These are phyloP conservation scores for Tipula helvola DNA, from an alignment of 2,888 invertebrate species.

Conservation along the genomic window DNA sequence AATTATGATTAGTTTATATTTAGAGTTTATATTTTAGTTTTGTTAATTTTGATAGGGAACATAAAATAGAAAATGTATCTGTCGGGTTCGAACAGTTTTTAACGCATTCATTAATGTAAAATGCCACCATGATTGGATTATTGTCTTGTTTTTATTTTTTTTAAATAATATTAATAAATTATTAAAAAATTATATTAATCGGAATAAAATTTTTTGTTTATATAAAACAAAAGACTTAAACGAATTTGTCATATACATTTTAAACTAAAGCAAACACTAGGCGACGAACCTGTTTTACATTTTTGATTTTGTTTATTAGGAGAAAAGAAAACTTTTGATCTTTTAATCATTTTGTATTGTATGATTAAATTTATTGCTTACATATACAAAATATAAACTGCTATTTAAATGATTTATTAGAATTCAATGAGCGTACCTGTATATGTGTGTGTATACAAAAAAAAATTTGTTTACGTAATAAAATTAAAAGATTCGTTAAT, in stretches of 20 bases:
- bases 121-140: not conserved
- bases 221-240: not conserved
- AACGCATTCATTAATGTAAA: not conserved
- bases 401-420: not conserved
- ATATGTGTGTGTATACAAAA: no score
- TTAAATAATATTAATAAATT: not conserved
- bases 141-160: not conserved
- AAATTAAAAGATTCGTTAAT: no score
- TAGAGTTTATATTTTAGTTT: not conserved
- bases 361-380: not conserved
- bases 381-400: not conserved
- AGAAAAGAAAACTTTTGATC: not conserved
- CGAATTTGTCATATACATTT: not conserved
- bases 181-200: not conserved
- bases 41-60: not conserved
- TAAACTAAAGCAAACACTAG: not conserved
- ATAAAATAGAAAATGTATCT: not conserved
- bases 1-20: not conserved
- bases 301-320: not conserved
- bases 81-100: not conserved
- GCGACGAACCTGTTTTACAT: conserved; percentile 4
- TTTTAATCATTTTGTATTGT: not conserved
- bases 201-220: not conserved
- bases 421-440: not conserved
- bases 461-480: no score